phyloP scores from a whole-genome alignment of 2,113 vertebrate genomes.

The Gopherus evgoodei region DNA sequence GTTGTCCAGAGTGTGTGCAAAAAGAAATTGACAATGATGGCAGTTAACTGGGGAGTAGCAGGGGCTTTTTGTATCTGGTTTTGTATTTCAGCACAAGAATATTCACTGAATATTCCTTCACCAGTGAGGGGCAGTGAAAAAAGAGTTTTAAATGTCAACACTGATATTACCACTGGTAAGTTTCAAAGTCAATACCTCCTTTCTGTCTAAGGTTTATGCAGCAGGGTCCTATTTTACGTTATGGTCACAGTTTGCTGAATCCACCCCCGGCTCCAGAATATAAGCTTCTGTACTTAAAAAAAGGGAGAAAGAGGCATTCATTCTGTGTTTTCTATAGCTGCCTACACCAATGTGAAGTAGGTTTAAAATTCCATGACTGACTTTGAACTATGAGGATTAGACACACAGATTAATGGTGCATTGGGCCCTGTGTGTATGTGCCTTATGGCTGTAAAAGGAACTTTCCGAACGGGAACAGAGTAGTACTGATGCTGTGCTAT shows the following conservation, averaged over 20 bases:
- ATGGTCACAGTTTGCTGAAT: not conserved
- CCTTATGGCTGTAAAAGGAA: not conserved
- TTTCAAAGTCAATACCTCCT: not conserved
- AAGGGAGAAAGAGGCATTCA: not conserved
- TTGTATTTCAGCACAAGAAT: not conserved
- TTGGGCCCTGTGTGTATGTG: not conserved
- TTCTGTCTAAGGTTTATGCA: not conserved
- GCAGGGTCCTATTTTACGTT: rapidly evolving
- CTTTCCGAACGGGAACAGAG: not conserved
- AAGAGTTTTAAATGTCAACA: not conserved
- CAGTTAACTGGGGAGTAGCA: not conserved
- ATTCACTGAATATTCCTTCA: not conserved
- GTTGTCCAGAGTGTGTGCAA: not conserved
- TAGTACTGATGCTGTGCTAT: not conserved
- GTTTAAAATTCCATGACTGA: too few relatives aligned
- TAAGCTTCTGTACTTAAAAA: not conserved
- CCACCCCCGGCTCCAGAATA: not conserved
- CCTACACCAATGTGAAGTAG: too few relatives aligned
- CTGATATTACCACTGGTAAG: not conserved
- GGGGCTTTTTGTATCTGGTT: not conserved
- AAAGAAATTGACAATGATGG: not conserved
- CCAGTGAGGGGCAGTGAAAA: not conserved
- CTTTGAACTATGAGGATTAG: too few relatives aligned
- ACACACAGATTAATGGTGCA: too few relatives aligned
- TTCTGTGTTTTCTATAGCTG: too few relatives aligned